phyloP scores from a whole-genome alignment of 2,888 invertebrate genomes.

The Polia nebulosa region DNA sequence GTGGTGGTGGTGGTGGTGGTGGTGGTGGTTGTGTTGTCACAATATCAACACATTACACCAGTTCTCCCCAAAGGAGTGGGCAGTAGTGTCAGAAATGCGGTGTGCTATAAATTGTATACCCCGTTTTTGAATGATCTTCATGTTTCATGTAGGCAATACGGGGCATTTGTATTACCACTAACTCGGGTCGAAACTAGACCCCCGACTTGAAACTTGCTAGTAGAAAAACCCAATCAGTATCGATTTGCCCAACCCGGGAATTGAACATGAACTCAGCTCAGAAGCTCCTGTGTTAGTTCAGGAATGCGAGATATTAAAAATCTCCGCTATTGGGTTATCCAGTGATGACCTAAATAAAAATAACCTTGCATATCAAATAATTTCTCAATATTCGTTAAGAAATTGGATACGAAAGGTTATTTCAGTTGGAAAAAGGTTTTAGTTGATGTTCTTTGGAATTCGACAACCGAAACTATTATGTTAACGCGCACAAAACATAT shows the following conservation, averaged over 20 bases:
- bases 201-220: not conserved
- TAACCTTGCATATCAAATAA: conserved; percentile 40
- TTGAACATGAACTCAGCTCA: not conserved
- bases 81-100: not conserved
- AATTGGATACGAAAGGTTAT: conserved; percentile 37
- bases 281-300: not conserved
- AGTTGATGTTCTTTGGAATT: conserved; percentile 27
- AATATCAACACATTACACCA: not conserved
- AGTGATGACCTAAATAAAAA: conserved; percentile 24
- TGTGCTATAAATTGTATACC: no score
- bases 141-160: no score
- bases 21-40: no score
- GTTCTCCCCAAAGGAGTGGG: not conserved
- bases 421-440: conserved; percentile 41
- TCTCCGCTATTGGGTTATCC: conserved; percentile 2
- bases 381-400: conserved; percentile 32
- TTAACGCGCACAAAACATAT: no score
- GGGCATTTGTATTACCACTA: not conserved
- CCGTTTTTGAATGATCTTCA: no score
- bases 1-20: no score
- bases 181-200: not conserved
- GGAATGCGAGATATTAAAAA: conserved; percentile 4
- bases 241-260: not conserved
- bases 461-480: conserved; percentile 12
- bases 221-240: not conserved